Evolutionary conservation across 2,888 invertebrate genomes (phyloP), one percentile per base, ranked within the genome.

Genomic region (Schizaphis graminum): DNA sequence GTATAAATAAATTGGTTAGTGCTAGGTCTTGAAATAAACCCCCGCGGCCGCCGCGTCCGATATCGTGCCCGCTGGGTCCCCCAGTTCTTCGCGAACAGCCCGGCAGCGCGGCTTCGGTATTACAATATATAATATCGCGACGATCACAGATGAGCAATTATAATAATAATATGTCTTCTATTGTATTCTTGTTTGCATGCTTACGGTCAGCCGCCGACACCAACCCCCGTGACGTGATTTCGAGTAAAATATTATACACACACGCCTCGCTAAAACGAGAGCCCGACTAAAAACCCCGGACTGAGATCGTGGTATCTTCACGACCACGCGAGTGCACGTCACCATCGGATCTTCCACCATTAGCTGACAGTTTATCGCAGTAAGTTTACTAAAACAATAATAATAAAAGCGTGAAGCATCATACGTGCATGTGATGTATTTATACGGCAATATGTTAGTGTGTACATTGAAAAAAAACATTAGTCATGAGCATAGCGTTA

Each of bases 11-110:
- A 94, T 94, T 91, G 94, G 94, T 94, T 94, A 89, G 89, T 89
- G 93, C 92, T 92, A 91, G 94, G 90, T 94, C 94, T 94, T 94
- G 94, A 94, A 94, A 94, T 94, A 94, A 94, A 94, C 94, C 94
- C 94, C 94, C 94, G 94, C 94, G 94, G 92, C 89, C 67, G 92
- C 53, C 67, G 92, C 61, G 87, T 93, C 44, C 93, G 57, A 56
- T 53, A 89, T 89, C 53, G 77, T 67, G 93, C 57, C 67, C 89
- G 90, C 44, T 49, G 86, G 94, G 94, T 90, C 90, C 61, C 94
- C 89, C 94, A 94, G 94, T 94, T 94, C 94, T 94, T 94, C 94
- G 86, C 86, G 89, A 93, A 93, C 93, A 87, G 94, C 91, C 91
- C 94, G 94, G 89, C 93, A 85, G 90, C 94, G 84, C 94, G 86